Conservation (phyloP, 53 echinoderm and acorn worm genomes). For the Holothuria leucospilota region DNA sequence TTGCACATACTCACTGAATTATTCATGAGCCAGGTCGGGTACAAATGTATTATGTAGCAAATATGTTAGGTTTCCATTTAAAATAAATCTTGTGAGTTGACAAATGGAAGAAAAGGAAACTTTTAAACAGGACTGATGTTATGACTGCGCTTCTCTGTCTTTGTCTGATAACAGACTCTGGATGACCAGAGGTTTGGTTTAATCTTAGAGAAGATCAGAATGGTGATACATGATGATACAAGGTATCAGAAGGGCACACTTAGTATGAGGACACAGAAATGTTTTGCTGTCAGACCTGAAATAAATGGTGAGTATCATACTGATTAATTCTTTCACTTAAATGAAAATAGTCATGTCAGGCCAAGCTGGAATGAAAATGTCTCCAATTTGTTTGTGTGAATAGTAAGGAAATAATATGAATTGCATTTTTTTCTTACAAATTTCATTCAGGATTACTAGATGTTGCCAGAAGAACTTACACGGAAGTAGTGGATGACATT, state of each 20-base stretch:
- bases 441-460: constrained; percentile 79
- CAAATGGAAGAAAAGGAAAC: no score
- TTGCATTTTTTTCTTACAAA: neutral
- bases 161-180: constrained; percentile 58
- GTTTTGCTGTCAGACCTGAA: constrained; percentile 96
- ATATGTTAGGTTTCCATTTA: no score
- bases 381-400: no score
- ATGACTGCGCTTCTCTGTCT: neutral
- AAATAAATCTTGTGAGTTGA: no score
- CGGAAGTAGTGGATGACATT: constrained; percentile 96
- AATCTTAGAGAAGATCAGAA: constrained; percentile 82
- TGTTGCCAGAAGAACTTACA: constrained; percentile 97
- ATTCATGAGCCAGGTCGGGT: no score
- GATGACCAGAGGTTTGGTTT: constrained; percentile 74
- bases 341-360: no score
- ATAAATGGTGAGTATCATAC: constrained; percentile 79
- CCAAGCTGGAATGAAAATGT: no score
- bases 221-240: constrained; percentile 94
- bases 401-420: no score
- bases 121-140: no score
- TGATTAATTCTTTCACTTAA: no score
- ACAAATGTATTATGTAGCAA: no score
- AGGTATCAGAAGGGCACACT: constrained; percentile 92
- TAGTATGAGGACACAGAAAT: constrained; percentile 99
- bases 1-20: no score